Evolutionary conservation across 2,888 invertebrate genomes (phyloP), one percentile per base, ranked within the genome.

Genomic region (Brachypalpus laphriformis): DNA sequence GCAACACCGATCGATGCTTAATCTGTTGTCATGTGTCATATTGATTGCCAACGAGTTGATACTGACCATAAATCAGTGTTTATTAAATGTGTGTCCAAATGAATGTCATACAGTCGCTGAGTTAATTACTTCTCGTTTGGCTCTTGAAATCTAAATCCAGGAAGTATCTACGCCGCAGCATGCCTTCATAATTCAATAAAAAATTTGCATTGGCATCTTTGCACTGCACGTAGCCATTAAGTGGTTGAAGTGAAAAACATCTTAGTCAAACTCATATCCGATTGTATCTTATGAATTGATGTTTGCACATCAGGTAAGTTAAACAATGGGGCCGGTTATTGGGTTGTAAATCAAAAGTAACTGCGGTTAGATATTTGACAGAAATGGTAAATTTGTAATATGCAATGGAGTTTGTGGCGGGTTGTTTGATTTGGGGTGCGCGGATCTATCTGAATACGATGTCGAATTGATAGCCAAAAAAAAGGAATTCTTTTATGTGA

Each of bases 171-270:
- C 16, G 57, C 20, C 31, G 22, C 31, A 56, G 34, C 28, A 71
- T 45, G 68, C 14, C 49, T 40, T 59, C 59, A 72, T 72, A 63
- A 34, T 63, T 47, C 49, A 59, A 59, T 61, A 49, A 68, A 40
- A 40, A 54, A 72, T 54, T 72, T 72, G 40, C 72, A 72, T 72
- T 25, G 2, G 18, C 11, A 37, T 59, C 37, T 31, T 14, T 34
- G 49, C 2, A 34, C 25, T 71, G 22, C 34, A 59, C 20, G 8
- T 16, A 9, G 25, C 11, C 16, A 16, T 28, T 20, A 25, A 16
- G 34, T 47, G 11, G 11, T 45, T 31, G 16, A 47, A 14, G 7
- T 40, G 25, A 16, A n/a, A 16, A 8, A n/a, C n/a, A n/a, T n/a
- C n/a, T n/a, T n/a, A n/a, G n/a, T n/a, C n/a, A n/a, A n/a, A n/a